phyloP scores from a whole-genome alignment of 1,140 invertebrate species.

The Drosophila varians region DNA sequence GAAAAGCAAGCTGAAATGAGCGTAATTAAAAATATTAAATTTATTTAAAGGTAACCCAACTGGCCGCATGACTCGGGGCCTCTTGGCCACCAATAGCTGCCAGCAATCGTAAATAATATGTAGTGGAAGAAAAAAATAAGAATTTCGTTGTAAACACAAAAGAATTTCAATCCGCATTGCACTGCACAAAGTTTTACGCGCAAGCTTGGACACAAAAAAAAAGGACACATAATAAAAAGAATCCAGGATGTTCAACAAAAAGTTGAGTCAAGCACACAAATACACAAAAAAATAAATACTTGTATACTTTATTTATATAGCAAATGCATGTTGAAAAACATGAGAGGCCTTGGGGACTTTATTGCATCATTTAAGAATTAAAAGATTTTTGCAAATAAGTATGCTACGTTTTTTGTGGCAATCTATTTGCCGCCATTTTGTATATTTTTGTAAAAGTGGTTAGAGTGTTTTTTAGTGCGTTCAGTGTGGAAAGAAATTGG shows the following conservation, averaged over 20 bases:
- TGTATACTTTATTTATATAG: not conserved
- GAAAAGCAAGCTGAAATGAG: slow-evolving; percentile 53
- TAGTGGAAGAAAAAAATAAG: slow-evolving; percentile 41
- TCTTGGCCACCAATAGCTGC: slow-evolving; percentile 37
- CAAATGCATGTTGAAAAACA: slow-evolving; percentile 2
- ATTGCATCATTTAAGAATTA: no score
- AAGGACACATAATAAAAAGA: not conserved
- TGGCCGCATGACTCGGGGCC: slow-evolving; percentile 14
- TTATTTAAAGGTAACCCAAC: slow-evolving; percentile 48
- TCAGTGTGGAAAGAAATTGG: slow-evolving; percentile 3
- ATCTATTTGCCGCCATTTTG: no score
- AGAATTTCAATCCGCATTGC: slow-evolving; percentile 77
- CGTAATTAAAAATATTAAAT: slow-evolving; percentile 74
- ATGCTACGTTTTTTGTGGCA: no score
- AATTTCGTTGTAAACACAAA: slow-evolving; percentile 76
- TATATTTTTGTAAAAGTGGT: no score
- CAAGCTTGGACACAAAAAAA: slow-evolving; percentile 12
- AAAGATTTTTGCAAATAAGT: no score
- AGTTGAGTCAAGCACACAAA: slow-evolving; percentile 39
- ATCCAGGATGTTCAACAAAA: slow-evolving; percentile 10
- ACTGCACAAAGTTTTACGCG: slow-evolving; percentile 62
- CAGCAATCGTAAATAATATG: slow-evolving; percentile 36
- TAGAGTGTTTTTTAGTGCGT: no score
- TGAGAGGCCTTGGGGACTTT: not conserved
- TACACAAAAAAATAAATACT: slow-evolving; percentile 16